phyloP scores from a whole-genome alignment of 2,888 invertebrate species.

The Carterocephalus palaemon region DNA sequence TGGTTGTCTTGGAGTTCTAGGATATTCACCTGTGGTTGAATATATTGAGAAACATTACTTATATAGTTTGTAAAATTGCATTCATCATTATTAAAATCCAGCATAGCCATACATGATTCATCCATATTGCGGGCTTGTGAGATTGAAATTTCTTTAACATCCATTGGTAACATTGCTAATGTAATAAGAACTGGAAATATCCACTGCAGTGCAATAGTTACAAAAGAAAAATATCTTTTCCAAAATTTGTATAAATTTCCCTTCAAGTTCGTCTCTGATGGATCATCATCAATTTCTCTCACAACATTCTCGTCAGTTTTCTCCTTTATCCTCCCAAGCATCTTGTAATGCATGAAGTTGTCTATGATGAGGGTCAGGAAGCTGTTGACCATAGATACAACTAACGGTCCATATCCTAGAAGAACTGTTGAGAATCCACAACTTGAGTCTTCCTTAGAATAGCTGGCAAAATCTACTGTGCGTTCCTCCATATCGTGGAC shows the following conservation, averaged over 20 bases:
- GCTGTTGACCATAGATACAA: slow-evolving; percentile 65
- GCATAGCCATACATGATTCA: slow-evolving; percentile 54
- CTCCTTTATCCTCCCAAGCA: slow-evolving; percentile 47
- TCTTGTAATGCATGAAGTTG: slow-evolving; percentile 67
- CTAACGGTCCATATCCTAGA: slow-evolving; percentile 60
- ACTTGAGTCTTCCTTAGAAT: slow-evolving; percentile 30
- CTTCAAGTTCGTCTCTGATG: slow-evolving; percentile 29
- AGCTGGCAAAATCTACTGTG: slow-evolving; percentile 33
- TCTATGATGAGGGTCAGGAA: slow-evolving; percentile 64
- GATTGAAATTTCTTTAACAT: slow-evolving; percentile 48
- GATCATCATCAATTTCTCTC: slow-evolving; percentile 40
- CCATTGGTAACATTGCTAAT: slow-evolving; percentile 60
- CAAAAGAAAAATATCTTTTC: slow-evolving; percentile 53
- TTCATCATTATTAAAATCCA: slow-evolving; percentile 47
- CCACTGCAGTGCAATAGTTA: slow-evolving; percentile 62
- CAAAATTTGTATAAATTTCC: slow-evolving; percentile 38
- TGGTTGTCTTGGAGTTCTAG: slow-evolving; percentile 47
- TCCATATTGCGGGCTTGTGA: slow-evolving; percentile 40
- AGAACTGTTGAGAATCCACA: slow-evolving; percentile 54
- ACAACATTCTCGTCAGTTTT: slow-evolving; percentile 54
- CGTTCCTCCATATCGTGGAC: slow-evolving; percentile 47
- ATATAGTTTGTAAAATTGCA: slow-evolving; percentile 41
- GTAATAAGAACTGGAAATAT: slow-evolving; percentile 55
- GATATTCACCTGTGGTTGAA: slow-evolving; percentile 44
- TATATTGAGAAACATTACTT: slow-evolving; percentile 44